Percentiles rank a stretch among this genome's conserved stretches.
phyloP scores from a whole-genome alignment of 2,888 invertebrate species.

The Caenorhabditis japonica region DNA sequence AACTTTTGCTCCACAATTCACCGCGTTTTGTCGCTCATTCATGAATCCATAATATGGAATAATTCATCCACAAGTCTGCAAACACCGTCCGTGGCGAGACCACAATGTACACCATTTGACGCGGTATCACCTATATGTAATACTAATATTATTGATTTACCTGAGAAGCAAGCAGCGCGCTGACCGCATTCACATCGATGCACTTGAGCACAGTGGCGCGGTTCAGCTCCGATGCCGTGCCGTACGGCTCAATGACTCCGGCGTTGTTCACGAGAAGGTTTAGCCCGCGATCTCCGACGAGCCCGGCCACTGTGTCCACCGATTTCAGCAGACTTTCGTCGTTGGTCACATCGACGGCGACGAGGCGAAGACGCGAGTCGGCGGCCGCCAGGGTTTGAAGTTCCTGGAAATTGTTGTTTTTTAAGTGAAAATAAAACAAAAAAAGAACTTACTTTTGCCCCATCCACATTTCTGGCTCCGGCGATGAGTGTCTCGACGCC shows the following conservation, averaged over 20 bases:
- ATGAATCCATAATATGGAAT: too few relatives aligned
- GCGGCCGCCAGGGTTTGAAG: not conserved
- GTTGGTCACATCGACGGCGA: conserved; percentile 1
- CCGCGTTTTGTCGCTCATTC: too few relatives aligned
- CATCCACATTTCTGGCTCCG: conserved; percentile 46
- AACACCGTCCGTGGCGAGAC: too few relatives aligned
- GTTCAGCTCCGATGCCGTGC: conserved; percentile 26
- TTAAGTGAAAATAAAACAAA: not conserved
- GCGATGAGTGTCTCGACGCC: conserved; percentile 56
- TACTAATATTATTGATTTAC: too few relatives aligned
- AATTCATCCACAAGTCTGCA: too few relatives aligned
- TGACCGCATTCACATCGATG: conserved; percentile 54
- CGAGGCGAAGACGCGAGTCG: not conserved
- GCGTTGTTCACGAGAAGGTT: conserved; percentile 59
- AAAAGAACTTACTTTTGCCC: conserved; percentile 41
- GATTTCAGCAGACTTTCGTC: conserved; percentile 20
- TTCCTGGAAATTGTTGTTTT: not conserved
- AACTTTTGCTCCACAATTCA: too few relatives aligned
- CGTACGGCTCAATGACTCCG: conserved; percentile 46
- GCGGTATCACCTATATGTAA: too few relatives aligned
- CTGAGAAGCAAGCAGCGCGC: conserved; percentile 38
- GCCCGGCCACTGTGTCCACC: conserved; percentile 15
- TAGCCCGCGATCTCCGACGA: conserved; percentile 42
- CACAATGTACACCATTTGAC: too few relatives aligned
- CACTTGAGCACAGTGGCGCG: conserved; percentile 44